These are phyloP conservation scores for Montipora capricornis DNA, from an alignment of 64 coral and sea anemone species.

Conservation along the genomic window DNA sequence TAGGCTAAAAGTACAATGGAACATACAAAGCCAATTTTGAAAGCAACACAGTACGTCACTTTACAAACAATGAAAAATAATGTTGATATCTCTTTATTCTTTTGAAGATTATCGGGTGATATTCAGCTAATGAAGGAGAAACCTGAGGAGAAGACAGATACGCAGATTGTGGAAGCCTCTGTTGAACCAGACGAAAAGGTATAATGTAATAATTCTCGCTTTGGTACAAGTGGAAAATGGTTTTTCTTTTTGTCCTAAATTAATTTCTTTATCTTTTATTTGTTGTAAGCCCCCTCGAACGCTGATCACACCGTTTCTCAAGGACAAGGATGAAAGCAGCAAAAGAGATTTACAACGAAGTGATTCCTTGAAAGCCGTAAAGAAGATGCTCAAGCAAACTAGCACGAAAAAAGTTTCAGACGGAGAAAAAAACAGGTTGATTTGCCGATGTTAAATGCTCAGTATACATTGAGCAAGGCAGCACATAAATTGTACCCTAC, in stretches of 20 bases:
- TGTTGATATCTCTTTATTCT: not conserved
- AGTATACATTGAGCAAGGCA: not conserved
- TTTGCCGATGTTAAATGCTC: not conserved
- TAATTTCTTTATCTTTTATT: not conserved
- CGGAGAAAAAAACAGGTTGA: slow-evolving; percentile 2
- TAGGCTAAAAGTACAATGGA: no score
- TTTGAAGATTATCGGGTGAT: not conserved
- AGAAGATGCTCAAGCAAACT: not conserved
- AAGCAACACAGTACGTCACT: no score
- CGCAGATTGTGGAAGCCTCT: not conserved
- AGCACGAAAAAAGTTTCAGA: not conserved
- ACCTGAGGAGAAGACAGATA: slow-evolving; percentile 13
- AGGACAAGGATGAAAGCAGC: not conserved
- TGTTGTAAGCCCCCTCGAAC: slow-evolving; percentile 1
- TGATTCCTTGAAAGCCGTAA: slow-evolving; percentile 1
- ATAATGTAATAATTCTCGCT: not conserved
- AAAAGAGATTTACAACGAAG: not conserved
- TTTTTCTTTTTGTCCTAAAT: no score
- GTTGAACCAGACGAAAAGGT: slow-evolving; percentile 11
- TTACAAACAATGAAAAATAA: no score
- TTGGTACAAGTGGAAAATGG: no score
- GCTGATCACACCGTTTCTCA: slow-evolving; percentile 13
- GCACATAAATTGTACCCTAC: no score
- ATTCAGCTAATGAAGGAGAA: not conserved
- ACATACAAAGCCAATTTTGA: no score